Evolutionary conservation across 2,113 vertebrate genomes (phyloP).

Genomic region (Dasyurus viverrinus): DNA sequence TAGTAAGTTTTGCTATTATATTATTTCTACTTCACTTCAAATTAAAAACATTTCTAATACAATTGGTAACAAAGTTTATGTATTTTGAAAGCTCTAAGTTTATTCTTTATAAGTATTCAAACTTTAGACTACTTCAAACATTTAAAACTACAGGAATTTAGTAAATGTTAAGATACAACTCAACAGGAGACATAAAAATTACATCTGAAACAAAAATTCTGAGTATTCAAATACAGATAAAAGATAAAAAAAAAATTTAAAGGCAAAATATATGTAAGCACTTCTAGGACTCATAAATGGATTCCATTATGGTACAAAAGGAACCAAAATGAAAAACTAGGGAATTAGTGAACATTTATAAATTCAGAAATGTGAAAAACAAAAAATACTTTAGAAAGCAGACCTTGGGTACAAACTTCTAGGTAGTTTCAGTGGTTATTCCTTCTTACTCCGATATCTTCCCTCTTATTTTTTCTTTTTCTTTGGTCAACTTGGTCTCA

Average conservation of each 20-base stretch:
- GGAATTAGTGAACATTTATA: not conserved
- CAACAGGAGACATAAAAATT: not conserved
- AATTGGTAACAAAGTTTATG: conserved; percentile 47
- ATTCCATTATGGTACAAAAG: not conserved
- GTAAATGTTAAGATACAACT: not conserved
- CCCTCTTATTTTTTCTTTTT: not conserved
- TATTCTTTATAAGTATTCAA: conserved; percentile 12
- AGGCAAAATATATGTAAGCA: not conserved
- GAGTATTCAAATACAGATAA: not conserved
- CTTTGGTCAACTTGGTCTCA: not conserved
- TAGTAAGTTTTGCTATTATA: conserved; percentile 57
- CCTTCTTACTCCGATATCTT: not conserved
- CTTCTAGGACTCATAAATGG: not conserved
- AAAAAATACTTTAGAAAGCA: not conserved
- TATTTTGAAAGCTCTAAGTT: conserved; percentile 8
- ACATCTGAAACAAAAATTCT: not conserved
- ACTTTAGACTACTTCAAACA: not conserved
- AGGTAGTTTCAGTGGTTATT: not conserved
- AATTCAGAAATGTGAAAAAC: not conserved
- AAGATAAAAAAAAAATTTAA: not conserved
- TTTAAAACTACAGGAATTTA: conserved; percentile 27
- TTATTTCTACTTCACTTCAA: conserved; percentile 66
- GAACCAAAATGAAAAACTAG: not conserved
- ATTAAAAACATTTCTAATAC: conserved; percentile 31
- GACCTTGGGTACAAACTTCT: not conserved